Evolutionary conservation across 1,140 invertebrate genomes (phyloP), one percentile per base, ranked within the genome.

Genomic region (Heliothis subflexa): DNA sequence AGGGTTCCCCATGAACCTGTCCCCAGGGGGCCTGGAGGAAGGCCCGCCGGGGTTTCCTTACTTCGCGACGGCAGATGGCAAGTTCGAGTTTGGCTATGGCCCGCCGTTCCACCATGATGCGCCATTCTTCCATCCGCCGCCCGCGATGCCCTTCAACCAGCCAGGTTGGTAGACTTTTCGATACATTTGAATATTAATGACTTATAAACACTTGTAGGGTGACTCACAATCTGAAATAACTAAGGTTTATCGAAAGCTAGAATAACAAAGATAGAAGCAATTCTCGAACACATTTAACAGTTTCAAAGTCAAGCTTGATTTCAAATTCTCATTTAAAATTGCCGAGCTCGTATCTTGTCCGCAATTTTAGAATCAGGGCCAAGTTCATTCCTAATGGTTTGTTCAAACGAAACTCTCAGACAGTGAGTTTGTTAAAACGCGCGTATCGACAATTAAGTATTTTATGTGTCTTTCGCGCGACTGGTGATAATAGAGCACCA

Each of bases 81-180:
- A 98, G 94, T 98, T 98, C 95, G 97, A 98, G 87, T 98, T 98
- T 94, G 97, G 97, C 13, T 98, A 98, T 94, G 98, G 97, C 77
- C 97, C 97, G 68, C 97, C 97, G 74, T 97, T 97, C 86, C 98
- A 98, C 95, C 98, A 98, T 94, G 98, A 98, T 86, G 95, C 95
- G 11, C 96, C 96, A 47, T 98, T 98, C 95, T 99, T 98, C 94
- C 97, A 97, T 88, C 96, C 97, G 2, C 97, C 97, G 57, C 97
- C 97, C 55, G 96, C 97, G 21, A 96, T 96, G 95, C 96, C 97
- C 21, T 97, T 97, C 85, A 96, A 95, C 81, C 96, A 96, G 91
- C 97, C 96, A 95, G 97, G 97, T 96, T 96, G 92, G 92, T 94
- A 87, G 59, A 87, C 81, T 86, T 84, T 82, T 75, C 49, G 25